Evolutionary conservation across 2,888 invertebrate genomes (phyloP), one percentile per base, ranked within the genome.

Genomic region (Erebia ligea): DNA sequence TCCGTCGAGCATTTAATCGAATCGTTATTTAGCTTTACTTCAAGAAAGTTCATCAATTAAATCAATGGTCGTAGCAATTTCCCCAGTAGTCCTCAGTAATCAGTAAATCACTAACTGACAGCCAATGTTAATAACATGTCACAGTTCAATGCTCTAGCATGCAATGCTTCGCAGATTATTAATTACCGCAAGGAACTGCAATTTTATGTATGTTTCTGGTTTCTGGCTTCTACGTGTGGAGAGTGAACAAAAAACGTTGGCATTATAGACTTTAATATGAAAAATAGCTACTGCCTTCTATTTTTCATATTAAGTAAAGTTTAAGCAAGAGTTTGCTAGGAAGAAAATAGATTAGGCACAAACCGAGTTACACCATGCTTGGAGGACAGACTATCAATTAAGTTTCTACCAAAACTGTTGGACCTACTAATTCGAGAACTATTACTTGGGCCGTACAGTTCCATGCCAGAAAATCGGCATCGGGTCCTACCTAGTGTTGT

Each of bases 121-220:
- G 72, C 73, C 69, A 76, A 81, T 82, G 81, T 76, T 87, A 87
- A 88, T 87, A 58, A 48, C 67, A 58, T 25, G 88, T 89, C 86
- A 88, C 87, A 90, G 87, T 89, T 90, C 87, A 87, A 84, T 87
- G 91, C 87, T 87, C 86, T 79, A n/a, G n/a, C n/a, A n/a, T n/a
- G n/a, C n/a, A 86, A 85, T 90, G 86, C 86, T 75, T 82, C 74
- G 63, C 62, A 71, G 69, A 72, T 75, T 74, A 75, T 67, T 68
- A 74, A 75, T 73, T 72, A 78, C 54, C 13, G 50, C 34, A 25
- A 58, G 19, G 40, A 66, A 71, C 63, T 19, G 57, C 25, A 67
- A 57, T 68, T 34, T 6, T 59, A 59, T 9, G 42, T 54, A 25
- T 61, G 25, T 52, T 15, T 52, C 19, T 25, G 34, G 25, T 52